These are phyloP conservation scores for Eubasilissa splendida DNA, from an alignment of 2,888 invertebrate genomes.

Conservation along the genomic window DNA sequence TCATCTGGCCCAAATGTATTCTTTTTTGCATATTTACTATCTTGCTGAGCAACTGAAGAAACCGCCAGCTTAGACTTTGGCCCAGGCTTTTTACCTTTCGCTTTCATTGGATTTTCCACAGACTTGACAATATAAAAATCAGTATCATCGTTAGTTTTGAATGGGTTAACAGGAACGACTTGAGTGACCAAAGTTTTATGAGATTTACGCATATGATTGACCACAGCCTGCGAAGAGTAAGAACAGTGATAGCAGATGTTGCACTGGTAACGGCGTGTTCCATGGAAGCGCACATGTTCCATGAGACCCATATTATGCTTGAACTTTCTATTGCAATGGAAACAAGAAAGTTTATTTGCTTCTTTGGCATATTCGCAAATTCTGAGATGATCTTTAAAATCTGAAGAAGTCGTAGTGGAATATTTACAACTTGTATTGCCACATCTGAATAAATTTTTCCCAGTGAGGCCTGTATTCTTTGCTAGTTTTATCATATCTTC, in stretches of 20 bases:
- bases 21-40: not conserved
- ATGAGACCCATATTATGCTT: slow-evolving; percentile 67
- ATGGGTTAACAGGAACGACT: slow-evolving; percentile 68
- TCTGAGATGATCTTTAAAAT: slow-evolving; percentile 66
- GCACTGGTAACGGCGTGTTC: slow-evolving; percentile 74
- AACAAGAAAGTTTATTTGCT: slow-evolving; percentile 65
- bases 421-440: slow-evolving; percentile 66
- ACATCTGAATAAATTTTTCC: slow-evolving; percentile 71
- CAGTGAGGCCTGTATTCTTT: slow-evolving; percentile 63
- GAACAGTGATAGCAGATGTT: slow-evolving; percentile 68
- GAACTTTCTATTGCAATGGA: slow-evolving; percentile 69
- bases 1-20: slow-evolving; percentile 72
- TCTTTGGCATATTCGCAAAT: slow-evolving; percentile 62
- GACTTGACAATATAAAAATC: slow-evolving; percentile 71
- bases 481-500: not conserved
- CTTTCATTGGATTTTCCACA: slow-evolving; percentile 52
- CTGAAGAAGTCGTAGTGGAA: slow-evolving; percentile 62
- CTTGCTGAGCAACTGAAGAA: not conserved
- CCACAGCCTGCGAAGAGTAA: slow-evolving; percentile 59
- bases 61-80: slow-evolving; percentile 32
- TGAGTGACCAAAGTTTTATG: slow-evolving; percentile 68
- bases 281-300: slow-evolving; percentile 76
- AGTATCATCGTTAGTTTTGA: slow-evolving; percentile 65
- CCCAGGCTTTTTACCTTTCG: slow-evolving; percentile 61
- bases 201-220: slow-evolving; percentile 70